Percentiles rank a stretch among this genome's conserved stretches.
phyloP scores from a whole-genome alignment of 1,140 invertebrate species.

The Chelonus insularis region DNA sequence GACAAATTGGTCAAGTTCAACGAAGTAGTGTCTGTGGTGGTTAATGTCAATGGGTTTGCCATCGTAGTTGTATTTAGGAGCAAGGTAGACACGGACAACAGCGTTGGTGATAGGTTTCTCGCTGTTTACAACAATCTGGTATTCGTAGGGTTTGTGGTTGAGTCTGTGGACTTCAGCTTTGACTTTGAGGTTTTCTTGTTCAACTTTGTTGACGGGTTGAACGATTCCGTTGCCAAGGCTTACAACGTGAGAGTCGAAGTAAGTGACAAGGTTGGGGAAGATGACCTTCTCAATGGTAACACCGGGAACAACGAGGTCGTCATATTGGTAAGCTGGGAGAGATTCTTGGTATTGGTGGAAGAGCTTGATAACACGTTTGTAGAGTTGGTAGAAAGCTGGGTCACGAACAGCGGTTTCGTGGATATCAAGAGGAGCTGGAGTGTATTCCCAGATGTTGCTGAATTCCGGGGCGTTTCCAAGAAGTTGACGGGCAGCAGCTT shows the following conservation, averaged over 20 bases:
- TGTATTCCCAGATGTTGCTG: slow-evolving; percentile 49
- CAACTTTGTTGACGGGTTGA: slow-evolving; percentile 31
- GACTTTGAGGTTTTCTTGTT: slow-evolving; percentile 42
- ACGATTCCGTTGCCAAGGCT: slow-evolving; percentile 60
- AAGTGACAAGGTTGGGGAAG: slow-evolving; percentile 65
- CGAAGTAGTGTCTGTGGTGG: slow-evolving; percentile 65
- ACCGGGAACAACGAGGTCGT: slow-evolving; percentile 67
- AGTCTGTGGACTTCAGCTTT: slow-evolving; percentile 55
- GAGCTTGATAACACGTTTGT: slow-evolving; percentile 56
- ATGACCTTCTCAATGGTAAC: slow-evolving; percentile 67
- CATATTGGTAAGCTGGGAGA: slow-evolving; percentile 65
- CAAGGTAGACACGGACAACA: slow-evolving; percentile 63
- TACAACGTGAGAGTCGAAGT: slow-evolving; percentile 63
- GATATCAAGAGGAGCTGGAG: slow-evolving; percentile 58
- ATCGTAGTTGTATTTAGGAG: slow-evolving; percentile 63
- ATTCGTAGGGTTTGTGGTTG: slow-evolving; percentile 69
- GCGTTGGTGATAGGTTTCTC: slow-evolving; percentile 52
- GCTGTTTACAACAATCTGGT: slow-evolving; percentile 59
- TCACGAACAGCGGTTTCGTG: slow-evolving; percentile 57
- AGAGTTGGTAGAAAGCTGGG: slow-evolving; percentile 61
- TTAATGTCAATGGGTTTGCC: slow-evolving; percentile 63
- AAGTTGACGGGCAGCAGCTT: slow-evolving; percentile 63
- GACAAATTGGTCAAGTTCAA: slow-evolving; percentile 71
- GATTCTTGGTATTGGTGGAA: slow-evolving; percentile 63
- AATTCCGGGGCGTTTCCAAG: slow-evolving; percentile 55